phyloP scores from a whole-genome alignment of 2,797 vertebrate genomes.

The Anisognathus igniventris region DNA sequence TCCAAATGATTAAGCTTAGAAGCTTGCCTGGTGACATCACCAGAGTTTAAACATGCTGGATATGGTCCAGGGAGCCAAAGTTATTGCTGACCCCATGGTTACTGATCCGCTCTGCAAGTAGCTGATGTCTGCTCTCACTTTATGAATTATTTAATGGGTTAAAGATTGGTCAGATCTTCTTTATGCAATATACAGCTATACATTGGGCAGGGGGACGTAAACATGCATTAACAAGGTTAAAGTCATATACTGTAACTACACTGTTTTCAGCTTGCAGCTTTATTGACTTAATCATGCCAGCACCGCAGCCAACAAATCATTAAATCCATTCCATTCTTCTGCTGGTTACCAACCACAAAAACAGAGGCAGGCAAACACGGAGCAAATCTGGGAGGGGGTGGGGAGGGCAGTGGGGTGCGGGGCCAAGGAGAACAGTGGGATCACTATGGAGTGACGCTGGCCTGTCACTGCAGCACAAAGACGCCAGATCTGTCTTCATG shows the following conservation, averaged over 20 bases:
- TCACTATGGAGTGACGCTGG: slow-evolving; percentile 39
- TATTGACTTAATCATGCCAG: slow-evolving; percentile 67
- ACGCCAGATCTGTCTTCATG: slow-evolving; percentile 43
- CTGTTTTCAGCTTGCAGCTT: slow-evolving; percentile 64
- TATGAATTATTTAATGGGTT: slow-evolving; percentile 69
- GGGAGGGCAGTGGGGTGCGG: neutral
- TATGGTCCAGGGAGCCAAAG: slow-evolving; percentile 50
- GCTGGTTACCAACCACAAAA: slow-evolving; percentile 62
- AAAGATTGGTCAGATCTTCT: slow-evolving; percentile 60
- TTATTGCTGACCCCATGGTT: slow-evolving; percentile 54
- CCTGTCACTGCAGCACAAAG: slow-evolving; percentile 56
- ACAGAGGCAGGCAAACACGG: slow-evolving; percentile 58
- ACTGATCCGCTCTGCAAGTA: slow-evolving; percentile 48
- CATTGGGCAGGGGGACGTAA: slow-evolving; percentile 50
- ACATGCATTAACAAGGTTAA: slow-evolving; percentile 65
- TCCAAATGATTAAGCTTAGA: slow-evolving; percentile 45
- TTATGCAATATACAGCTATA: slow-evolving; percentile 38
- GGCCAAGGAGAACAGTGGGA: slow-evolving; percentile 31
- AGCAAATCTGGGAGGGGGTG: slow-evolving; percentile 25
- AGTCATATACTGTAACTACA: slow-evolving; percentile 57
- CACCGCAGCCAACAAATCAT: slow-evolving; percentile 66
- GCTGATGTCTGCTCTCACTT: slow-evolving; percentile 55
- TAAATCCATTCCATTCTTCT: slow-evolving; percentile 69
- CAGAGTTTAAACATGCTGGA: slow-evolving; percentile 44
- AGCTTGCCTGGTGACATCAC: slow-evolving; percentile 46